Conservation (phyloP, 1,140 invertebrate species). For the Ladona fulva region DNA sequence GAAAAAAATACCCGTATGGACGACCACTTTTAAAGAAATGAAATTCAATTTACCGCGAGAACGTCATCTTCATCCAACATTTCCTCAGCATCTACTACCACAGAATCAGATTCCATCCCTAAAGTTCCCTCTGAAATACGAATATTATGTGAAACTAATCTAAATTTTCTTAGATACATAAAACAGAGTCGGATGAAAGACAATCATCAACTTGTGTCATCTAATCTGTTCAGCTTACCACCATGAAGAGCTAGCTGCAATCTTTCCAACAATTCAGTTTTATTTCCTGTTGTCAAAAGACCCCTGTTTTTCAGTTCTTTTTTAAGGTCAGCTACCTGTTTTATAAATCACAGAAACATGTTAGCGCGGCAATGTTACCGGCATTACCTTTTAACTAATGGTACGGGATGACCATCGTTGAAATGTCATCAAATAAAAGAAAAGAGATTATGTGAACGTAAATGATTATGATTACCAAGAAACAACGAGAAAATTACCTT, state of each 20-base stretch:
- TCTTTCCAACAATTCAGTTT: slow-evolving; percentile 66
- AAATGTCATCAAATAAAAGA: not conserved
- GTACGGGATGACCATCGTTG: not conserved
- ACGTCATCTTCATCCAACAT: slow-evolving; percentile 43
- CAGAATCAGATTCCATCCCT: slow-evolving; percentile 17
- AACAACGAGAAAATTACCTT: not conserved
- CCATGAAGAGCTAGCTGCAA: slow-evolving; percentile 55
- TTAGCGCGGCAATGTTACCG: not conserved
- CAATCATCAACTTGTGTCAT: too few species aligned
- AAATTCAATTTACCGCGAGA: slow-evolving; percentile 34
- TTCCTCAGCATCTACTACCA: slow-evolving; percentile 32
- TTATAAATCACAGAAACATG: slow-evolving; percentile 19
- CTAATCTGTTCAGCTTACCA: slow-evolving; percentile 21
- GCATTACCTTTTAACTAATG: not conserved
- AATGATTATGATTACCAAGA: not conserved
- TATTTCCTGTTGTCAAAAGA: slow-evolving; percentile 62
- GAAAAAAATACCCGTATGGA: too few species aligned
- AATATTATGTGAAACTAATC: too few species aligned
- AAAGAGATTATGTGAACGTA: not conserved
- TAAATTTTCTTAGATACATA: too few species aligned
- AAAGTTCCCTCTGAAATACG: slow-evolving; percentile 14
- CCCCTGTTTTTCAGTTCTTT: slow-evolving; percentile 68
- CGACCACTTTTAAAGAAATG: not conserved
- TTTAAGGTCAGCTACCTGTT: slow-evolving; percentile 64
- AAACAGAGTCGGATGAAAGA: too few species aligned